A percentile compares a stretch with the other conserved stretches of the same genome.
Conservation (phyloP, 1,140 invertebrate species). For the Zaprionus nigranus region DNA sequence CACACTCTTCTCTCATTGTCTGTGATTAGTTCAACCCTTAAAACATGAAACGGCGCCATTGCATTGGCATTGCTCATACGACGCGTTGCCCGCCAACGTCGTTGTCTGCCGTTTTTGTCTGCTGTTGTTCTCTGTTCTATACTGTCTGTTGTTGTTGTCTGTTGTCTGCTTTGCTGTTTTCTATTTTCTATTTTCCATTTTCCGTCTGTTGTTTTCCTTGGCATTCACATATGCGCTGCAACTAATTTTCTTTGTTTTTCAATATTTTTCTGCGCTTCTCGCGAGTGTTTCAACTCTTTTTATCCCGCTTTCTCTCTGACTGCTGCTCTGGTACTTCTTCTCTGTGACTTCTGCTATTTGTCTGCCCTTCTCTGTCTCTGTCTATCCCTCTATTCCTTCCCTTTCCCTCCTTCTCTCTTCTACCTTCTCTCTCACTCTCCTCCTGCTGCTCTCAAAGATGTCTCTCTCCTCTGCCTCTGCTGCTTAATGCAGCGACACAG, state of each 20-base stretch:
- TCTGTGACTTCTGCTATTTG: no score
- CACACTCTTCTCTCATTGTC: constrained; percentile 45
- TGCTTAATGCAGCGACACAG: constrained; percentile 48
- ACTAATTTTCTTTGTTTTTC: constrained; percentile 81
- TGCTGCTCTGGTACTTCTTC: no score
- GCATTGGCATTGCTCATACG: constrained; percentile 72
- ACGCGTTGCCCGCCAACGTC: constrained; percentile 50
- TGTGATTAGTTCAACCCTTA: constrained; percentile 81
- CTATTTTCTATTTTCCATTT: neutral
- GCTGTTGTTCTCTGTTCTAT: constrained; percentile 36
- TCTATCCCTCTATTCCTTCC: neutral
- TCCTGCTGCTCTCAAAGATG: constrained; percentile 14
- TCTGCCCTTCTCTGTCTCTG: neutral
- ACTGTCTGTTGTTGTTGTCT: constrained; percentile 25
- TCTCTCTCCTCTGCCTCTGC: constrained; percentile 5
- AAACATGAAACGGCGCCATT: constrained; percentile 57
- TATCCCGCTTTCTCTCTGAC: constrained; percentile 20
- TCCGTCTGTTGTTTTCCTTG: constrained; percentile 1
- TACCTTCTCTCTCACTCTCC: neutral
- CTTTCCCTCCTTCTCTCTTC: neutral
- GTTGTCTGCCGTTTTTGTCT: constrained; percentile 10
- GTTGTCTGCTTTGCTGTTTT: neutral
- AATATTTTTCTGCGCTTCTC: constrained; percentile 60
- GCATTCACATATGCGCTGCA: constrained; percentile 40
- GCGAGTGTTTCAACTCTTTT: neutral